Base-by-base conservation (phyloP, 2,113 vertebrate species). In the Zonotrichia leucophrys region DNA sequence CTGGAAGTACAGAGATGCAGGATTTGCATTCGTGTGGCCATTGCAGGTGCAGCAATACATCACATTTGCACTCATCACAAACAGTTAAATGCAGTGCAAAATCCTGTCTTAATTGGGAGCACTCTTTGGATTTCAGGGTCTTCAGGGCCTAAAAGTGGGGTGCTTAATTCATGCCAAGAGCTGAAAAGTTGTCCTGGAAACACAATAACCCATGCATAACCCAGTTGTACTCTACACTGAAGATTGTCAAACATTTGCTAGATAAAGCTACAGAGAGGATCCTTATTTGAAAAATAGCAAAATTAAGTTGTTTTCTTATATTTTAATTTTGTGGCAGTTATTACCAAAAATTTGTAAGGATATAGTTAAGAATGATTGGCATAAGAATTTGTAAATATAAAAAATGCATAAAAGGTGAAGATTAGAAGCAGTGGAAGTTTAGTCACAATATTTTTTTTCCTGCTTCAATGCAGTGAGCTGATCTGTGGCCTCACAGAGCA, bases 341-440 rank as follows among this genome's bases (percentile, higher is more conserved):
- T 52, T 68, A 11, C 11, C 3, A 28, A 66, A 63, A 28, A 20
- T 2, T 25, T 22, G 6, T 44, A 37, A 31, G 11, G 10, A 64
- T 88, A 31, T 53, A 19, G 37, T 86, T 42, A 52, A 68, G 24
- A 64, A 55, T 42, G 37, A 20, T 33, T 64, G 3, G 1, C 12
- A 15, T 64, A 83, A 21, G 8, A 62, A 73, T 33, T 49, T 63
- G 50, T 27, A 53, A 39, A 30, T 72, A 28, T 25, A 47, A 76
- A 47, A 59, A 55, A 4, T 0, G 0, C 13, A 13, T 67, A 11
- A 62, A 91, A 79, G 2, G 3, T 25, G 8, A 64, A 59, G 39
- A 23, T 78, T 21, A 55, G 69, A 75, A 76, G 14, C 10, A 27
- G 5, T 6, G 9, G 6, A 63, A 58, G 7, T 56, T 72, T 52